phyloP scores from a whole-genome alignment of 2,888 invertebrate genomes.

The Drosophila anomalata region DNA sequence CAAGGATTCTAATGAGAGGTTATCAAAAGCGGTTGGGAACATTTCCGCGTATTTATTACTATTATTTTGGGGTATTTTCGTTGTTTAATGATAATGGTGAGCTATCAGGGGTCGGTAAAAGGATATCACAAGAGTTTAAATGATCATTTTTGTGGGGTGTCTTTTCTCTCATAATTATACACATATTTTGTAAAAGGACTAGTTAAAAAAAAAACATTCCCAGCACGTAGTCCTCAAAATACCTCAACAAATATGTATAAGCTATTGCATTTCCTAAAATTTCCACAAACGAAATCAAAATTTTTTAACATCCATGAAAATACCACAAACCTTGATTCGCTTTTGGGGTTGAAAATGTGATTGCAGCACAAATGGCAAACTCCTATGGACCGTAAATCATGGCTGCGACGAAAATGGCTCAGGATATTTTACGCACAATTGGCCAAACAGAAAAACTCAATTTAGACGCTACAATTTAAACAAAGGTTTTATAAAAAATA shows the following conservation, averaged over 20 bases:
- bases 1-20: conserved; percentile 59
- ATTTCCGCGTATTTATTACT: conserved; percentile 10
- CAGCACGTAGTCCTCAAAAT: not conserved
- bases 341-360: conserved; percentile 13
- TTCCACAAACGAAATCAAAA: conserved; percentile 10
- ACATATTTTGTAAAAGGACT: not conserved
- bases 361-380: conserved; percentile 54
- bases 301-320: conserved; percentile 37
- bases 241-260: not conserved
- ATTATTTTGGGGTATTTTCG: conserved; percentile 11
- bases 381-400: conserved; percentile 65
- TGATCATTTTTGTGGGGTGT: too few species aligned
- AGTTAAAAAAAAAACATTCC: too few species aligned
- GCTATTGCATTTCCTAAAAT: not conserved
- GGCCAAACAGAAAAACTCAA: conserved; percentile 23
- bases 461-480: not conserved
- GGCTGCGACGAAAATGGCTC: conserved; percentile 58
- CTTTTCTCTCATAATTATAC: too few species aligned
- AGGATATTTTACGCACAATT: conserved; percentile 67
- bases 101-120: not conserved
- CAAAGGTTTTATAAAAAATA: not conserved
- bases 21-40: conserved; percentile 39
- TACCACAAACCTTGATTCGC: conserved; percentile 58
- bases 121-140: too few species aligned
- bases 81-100: conserved; percentile 55